Evolutionary conservation across 2,797 vertebrate species (phyloP).

Genomic region (Pristis pectinata): DNA sequence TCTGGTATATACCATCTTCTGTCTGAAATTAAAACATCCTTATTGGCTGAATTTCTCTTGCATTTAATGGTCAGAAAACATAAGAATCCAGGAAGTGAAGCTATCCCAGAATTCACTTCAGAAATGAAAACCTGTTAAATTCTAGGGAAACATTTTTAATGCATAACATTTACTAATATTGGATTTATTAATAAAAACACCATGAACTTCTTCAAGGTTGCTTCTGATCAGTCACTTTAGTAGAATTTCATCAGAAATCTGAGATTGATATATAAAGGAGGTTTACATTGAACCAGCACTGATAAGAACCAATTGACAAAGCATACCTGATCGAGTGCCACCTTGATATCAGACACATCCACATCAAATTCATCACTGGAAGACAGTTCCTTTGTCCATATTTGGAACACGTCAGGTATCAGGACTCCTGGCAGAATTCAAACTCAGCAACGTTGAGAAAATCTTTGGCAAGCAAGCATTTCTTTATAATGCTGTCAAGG

Average conservation of each 20-base stretch:
- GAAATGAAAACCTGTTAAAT: neutral
- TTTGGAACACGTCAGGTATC: too few species aligned
- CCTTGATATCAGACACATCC: too few species aligned
- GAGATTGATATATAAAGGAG: neutral
- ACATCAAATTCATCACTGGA: too few species aligned
- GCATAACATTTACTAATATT: neutral
- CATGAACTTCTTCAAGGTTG: neutral
- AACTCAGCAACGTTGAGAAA: too few species aligned
- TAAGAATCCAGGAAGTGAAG: neutral
- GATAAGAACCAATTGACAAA: neutral
- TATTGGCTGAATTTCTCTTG: neutral
- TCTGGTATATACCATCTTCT: neutral
- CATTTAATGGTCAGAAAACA: neutral
- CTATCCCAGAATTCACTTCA: neutral
- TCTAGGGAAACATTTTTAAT: neutral
- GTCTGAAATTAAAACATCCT: neutral
- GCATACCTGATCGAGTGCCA: too few species aligned
- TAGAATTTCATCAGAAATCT: neutral
- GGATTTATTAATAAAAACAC: too few species aligned
- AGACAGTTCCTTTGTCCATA: too few species aligned
- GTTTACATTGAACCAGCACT: neutral
- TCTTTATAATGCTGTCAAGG: too few species aligned
- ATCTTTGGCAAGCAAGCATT: too few species aligned
- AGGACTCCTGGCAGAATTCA: too few species aligned
- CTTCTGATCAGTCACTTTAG: neutral